A percentile compares a stretch with the other conserved stretches of the same genome.
Evolutionary conservation across 2,888 invertebrate species (phyloP).

Genomic region (Colletes collaris): DNA sequence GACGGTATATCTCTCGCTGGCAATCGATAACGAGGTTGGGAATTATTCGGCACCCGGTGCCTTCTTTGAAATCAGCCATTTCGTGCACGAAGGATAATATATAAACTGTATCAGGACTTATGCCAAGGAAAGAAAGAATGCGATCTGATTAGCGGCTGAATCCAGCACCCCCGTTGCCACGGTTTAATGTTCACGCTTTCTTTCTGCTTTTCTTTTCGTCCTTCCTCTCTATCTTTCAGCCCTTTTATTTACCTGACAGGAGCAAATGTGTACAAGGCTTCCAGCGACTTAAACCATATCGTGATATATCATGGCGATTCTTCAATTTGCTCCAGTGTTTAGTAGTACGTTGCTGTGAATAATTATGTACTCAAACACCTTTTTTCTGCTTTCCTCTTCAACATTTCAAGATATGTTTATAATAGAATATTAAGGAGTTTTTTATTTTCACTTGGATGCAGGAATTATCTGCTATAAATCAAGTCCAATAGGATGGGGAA

Average conservation of each 20-base stretch:
- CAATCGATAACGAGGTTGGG: conserved; percentile 65
- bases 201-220: conserved; percentile 11
- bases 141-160: conserved; percentile 56
- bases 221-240: neutral
- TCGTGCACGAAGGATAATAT: conserved; percentile 46
- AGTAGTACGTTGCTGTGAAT: too few relatives aligned
- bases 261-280: neutral
- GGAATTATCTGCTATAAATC: too few relatives aligned
- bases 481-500: too few relatives aligned
- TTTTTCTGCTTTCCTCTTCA: too few relatives aligned
- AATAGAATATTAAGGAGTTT: too few relatives aligned
- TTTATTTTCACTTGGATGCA: too few relatives aligned
- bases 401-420: too few relatives aligned
- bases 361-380: too few relatives aligned
- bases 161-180: conserved; percentile 30
- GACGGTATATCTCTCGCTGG: conserved; percentile 50
- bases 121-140: conserved; percentile 47
- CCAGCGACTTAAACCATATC: neutral
- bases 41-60: conserved; percentile 63
- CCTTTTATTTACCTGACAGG: conserved; percentile 32
- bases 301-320: neutral
- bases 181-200: conserved; percentile 35
- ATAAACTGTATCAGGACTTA: conserved; percentile 40
- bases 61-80: conserved; percentile 60
- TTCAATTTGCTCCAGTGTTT: neutral